Evolutionary conservation across 2,888 invertebrate genomes (phyloP), one percentile per base, ranked within the genome.

Genomic region (Apoderus coryli): DNA sequence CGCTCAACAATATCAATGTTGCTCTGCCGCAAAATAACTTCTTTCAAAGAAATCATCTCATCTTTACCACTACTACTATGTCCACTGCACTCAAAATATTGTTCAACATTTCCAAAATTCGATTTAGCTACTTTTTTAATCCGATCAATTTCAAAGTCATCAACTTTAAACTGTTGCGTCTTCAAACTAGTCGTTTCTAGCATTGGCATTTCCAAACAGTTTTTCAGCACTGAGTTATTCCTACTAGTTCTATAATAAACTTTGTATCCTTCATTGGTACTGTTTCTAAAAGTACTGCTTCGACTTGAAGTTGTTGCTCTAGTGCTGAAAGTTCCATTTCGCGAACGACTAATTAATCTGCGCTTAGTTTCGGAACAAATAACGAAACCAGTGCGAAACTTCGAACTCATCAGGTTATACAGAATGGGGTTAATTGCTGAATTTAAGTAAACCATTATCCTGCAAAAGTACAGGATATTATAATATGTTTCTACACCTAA

Each of bases 401-500:
- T 88, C 3, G 85, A 82, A 23, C 85, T 86, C 79, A 89, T 85
- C 39, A 89, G 62, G 54, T 88, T 89, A 54, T 90, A 90, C n/a
- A 90, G 61, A 43, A 89, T 79, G 1, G 89, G 89, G 57, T 90
- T 89, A 42, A 86, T 71, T 22, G 86, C 88, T 3, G 88, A 88
- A 57, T 90, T 89, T 37, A 88, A 64, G 49, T 88, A 89, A 30
- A 84, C 62, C 79, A 89, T 81, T 27, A 85, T 75, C 41, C 89
- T 69, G 38, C 80, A 79, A 52, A 86, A 82, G 54, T 80, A 84
- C 16, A 89, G 59, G 27, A 89, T 63, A 48, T 76, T 80, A 52
- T 84, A 81, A 61, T 82, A 88, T 33, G 69, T 72, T 42, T 85
- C 80, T 12, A 76, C 62, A 22, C 80, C 81, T 10, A 89, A 61